Evolutionary conservation across 2,113 vertebrate genomes (phyloP).

Genomic region (Corythoichthys intestinalis): DNA sequence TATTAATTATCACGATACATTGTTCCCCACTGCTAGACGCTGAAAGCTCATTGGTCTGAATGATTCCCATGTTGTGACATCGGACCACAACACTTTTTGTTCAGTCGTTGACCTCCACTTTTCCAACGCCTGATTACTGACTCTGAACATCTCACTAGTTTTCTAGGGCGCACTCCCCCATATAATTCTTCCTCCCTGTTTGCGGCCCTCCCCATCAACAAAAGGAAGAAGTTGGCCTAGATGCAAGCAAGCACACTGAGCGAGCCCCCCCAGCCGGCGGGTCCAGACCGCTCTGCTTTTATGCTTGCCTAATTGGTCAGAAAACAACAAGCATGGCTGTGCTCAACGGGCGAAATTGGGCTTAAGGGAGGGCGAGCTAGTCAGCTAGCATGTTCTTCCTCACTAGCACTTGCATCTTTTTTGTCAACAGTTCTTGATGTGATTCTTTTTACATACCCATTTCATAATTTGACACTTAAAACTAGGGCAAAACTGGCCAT

Average conservation of each 20-base stretch:
- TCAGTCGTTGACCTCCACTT: too few relatives aligned
- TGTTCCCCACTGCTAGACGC: too few relatives aligned
- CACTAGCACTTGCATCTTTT: conserved; percentile 7
- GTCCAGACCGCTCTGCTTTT: conserved; percentile 45
- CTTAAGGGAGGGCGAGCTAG: background rate
- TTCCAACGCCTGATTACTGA: background rate
- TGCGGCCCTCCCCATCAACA: conserved; percentile 33
- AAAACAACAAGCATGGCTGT: conserved; percentile 45
- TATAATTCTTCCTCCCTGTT: background rate
- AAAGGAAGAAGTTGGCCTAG: conserved; percentile 42
- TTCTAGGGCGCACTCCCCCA: background rate
- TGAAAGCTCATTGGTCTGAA: too few relatives aligned
- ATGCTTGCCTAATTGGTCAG: conserved; percentile 69
- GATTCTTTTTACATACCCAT: background rate
- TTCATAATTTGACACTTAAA: too few relatives aligned
- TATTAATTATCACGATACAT: too few relatives aligned
- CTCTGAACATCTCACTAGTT: background rate
- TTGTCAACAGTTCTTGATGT: background rate
- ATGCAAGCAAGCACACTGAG: conserved; percentile 45
- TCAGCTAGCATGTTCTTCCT: background rate
- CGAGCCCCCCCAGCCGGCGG: conserved; percentile 40
- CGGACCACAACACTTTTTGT: too few relatives aligned
- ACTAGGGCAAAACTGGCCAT: too few relatives aligned
- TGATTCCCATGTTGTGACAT: too few relatives aligned
- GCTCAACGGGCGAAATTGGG: conserved; percentile 21